Evolutionary conservation across 2,797 vertebrate species (phyloP).

Genomic region (Meda fulgida): DNA sequence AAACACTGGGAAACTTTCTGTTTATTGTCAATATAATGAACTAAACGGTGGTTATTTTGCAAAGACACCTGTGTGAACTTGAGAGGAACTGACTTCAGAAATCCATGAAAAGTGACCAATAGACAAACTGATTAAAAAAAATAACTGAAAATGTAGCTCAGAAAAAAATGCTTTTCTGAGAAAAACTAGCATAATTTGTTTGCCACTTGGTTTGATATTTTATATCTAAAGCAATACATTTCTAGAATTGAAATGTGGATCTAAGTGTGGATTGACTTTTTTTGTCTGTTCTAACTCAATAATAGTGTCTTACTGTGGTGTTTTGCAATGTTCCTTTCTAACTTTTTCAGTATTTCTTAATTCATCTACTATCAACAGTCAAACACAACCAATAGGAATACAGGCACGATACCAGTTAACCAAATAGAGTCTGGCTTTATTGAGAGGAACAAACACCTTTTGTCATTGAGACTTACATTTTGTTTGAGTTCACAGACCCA

Average conservation of each 20-base stretch:
- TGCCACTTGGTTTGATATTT: neutral
- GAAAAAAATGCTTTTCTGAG: neutral
- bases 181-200: neutral
- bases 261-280: too few species aligned
- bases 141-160: neutral
- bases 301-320: neutral
- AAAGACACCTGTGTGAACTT: neutral
- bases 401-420: constrained; percentile 64
- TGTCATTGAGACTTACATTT: constrained; percentile 99
- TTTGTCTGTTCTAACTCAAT: neutral
- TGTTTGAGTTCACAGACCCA: constrained; percentile 98
- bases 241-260: too few species aligned
- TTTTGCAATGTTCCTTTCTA: neutral
- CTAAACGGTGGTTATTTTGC: neutral
- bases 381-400: constrained; percentile 33
- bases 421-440: constrained; percentile 81
- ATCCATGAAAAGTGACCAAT: neutral
- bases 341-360: neutral
- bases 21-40: neutral
- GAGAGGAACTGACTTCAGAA: neutral
- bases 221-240: neutral
- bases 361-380: neutral
- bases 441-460: constrained; percentile 84
- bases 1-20: neutral
- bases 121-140: neutral